A percentile compares a stretch with the other conserved stretches of the same genome.
Evolutionary conservation across 2,797 vertebrate species (phyloP).

Genomic region (Gephyroberyx darwinii): DNA sequence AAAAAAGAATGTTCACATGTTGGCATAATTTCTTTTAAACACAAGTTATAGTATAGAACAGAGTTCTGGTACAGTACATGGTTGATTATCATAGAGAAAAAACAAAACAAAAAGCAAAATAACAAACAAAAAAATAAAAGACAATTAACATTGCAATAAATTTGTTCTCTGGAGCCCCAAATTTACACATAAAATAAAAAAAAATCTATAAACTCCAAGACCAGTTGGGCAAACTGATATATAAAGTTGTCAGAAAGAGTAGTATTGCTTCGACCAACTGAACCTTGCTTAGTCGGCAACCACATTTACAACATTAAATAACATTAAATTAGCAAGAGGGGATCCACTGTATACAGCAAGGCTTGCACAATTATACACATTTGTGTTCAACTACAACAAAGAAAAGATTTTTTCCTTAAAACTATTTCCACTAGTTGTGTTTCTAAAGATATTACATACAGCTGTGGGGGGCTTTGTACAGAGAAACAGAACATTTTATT

Average conservation of each 20-base stretch:
- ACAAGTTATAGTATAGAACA: slow-evolving; percentile 79
- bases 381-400: slow-evolving; percentile 79
- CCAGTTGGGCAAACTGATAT: slow-evolving; percentile 84
- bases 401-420: slow-evolving; percentile 72
- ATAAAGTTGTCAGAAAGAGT: slow-evolving; percentile 78
- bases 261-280: slow-evolving; percentile 73
- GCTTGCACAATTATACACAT: slow-evolving; percentile 82
- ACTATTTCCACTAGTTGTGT: slow-evolving; percentile 72
- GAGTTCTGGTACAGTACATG: slow-evolving; percentile 83
- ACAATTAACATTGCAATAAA: slow-evolving; percentile 84
- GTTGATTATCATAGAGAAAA: slow-evolving; percentile 81
- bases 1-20: slow-evolving; percentile 81
- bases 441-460: slow-evolving; percentile 80
- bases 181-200: slow-evolving; percentile 86
- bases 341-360: slow-evolving; percentile 79
- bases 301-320: slow-evolving; percentile 84
- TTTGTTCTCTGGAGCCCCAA: slow-evolving; percentile 88
- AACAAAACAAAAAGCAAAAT: slow-evolving; percentile 69
- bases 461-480: slow-evolving; percentile 78
- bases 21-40: slow-evolving; percentile 75
- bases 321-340: slow-evolving; percentile 85
- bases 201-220: slow-evolving; percentile 88
- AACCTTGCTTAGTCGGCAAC: slow-evolving; percentile 76
- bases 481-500: slow-evolving; percentile 58
- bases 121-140: slow-evolving; percentile 82